Base-by-base conservation (phyloP, 2,797 vertebrate species). In the Amniataba percoides region DNA sequence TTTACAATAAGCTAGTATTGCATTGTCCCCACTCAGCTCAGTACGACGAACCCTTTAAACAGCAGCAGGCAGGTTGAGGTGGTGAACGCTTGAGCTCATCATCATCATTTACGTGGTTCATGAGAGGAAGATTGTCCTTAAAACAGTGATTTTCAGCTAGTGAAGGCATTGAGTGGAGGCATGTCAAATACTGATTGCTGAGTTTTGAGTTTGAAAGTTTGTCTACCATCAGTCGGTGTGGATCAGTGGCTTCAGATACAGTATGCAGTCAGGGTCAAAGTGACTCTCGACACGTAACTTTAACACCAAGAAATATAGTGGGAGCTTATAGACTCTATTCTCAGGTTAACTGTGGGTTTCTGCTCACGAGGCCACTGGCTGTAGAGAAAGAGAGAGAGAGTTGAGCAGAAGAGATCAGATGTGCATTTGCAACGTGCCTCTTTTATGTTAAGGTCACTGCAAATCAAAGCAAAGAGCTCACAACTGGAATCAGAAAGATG, bases 1-100 rank as follows among this genome's bases (percentile, higher is more conserved):
- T 82, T 80, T 62, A 66, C 15, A 23, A 63, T 59, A 63, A 77
- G n/a, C 48, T 51, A 43, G 15, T 31, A 15, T 6, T 64, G 39
- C 13, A 21, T 71, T 60, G 27, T 74, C 55, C 63, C 67, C 49
- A 64, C 61, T 74, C 46, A 31, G 27, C 46, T 57, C 66, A 14
- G 65, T 42, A 52, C 48, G 36, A 60, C 12, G 2, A 78, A 69
- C 71, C 80, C 80, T 88, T 88, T 86, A 80, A 86, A 70, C 40
- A 63, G 39, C 77, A 55, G 15, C 16, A 56, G 74, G 14, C 5
- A 8, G 13, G 19, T 23, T 14, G 51, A 46, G 66, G 40, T 68
- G 40, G 62, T 67, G 15, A 39, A 25, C 4, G 16, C 40, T 8
- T 12, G 40, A 31, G 65, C 42, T 40, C 60, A 7, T 36, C 19